Evolutionary conservation across 1,140 invertebrate species (phyloP).

Genomic region (Melipona quadrifasciata): DNA sequence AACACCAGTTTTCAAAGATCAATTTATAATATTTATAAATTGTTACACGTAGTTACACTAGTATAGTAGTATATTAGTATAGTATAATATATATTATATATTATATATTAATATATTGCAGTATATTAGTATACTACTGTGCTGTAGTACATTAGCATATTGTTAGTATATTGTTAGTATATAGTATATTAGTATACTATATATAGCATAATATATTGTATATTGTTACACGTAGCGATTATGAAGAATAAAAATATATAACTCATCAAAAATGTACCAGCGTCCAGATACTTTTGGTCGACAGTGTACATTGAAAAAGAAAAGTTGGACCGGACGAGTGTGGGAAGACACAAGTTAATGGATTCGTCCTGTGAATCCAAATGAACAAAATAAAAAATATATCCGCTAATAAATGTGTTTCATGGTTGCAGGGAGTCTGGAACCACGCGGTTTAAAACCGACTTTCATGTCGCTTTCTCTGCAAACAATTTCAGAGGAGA

Average conservation of each 20-base stretch:
- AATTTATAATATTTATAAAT: background rate
- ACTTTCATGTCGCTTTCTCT: slow-evolving; percentile 38
- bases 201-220: no score
- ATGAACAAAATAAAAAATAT: background rate
- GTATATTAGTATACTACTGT: no score
- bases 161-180: no score
- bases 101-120: no score
- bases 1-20: background rate
- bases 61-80: no score
- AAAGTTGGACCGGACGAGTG: background rate
- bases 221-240: no score
- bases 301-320: background rate
- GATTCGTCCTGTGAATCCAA: background rate
- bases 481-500: slow-evolving; percentile 20
- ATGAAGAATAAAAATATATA: background rate
- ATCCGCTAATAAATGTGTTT: background rate
- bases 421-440: background rate
- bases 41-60: background rate
- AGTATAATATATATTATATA: no score
- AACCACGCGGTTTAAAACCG: slow-evolving; percentile 1
- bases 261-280: background rate
- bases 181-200: no score
- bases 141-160: no score
- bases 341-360: background rate
- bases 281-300: background rate